Conservation (phyloP, 2,797 vertebrate species). For the Oreonectes daqikongensis region DNA sequence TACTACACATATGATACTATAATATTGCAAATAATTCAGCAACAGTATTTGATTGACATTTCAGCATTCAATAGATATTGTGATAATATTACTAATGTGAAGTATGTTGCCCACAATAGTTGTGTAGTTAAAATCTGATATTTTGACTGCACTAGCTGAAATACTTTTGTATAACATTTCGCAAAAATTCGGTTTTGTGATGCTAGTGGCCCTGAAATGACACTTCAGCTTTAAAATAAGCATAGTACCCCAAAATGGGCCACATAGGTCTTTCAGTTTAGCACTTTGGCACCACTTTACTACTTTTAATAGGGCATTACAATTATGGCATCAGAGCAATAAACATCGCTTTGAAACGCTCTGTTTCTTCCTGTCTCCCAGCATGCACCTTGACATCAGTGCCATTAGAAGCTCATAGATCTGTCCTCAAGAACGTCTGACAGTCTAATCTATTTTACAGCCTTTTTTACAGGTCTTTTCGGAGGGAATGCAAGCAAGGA, state of each 20-base stretch:
- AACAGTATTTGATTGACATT: too few species aligned
- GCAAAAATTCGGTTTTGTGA: neutral
- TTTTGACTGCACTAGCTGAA: too few species aligned
- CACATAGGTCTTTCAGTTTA: neutral
- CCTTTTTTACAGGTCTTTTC: conserved; percentile 55
- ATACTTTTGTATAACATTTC: neutral
- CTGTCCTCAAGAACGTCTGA: conserved; percentile 62
- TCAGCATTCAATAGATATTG: too few species aligned
- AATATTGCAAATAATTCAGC: too few species aligned
- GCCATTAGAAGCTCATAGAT: conserved; percentile 61
- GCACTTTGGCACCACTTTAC: conserved; percentile 25
- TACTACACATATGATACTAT: too few species aligned
- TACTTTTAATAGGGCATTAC: conserved; percentile 48
- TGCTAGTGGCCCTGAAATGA: neutral
- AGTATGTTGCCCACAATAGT: too few species aligned
- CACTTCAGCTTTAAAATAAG: neutral
- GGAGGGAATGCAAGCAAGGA: conserved; percentile 57
- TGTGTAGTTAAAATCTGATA: too few species aligned
- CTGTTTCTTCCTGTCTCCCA: conserved; percentile 43
- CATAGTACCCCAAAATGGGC: neutral
- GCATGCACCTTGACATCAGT: conserved; percentile 54
- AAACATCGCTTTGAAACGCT: conserved; percentile 45
- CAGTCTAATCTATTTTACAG: conserved; percentile 64
- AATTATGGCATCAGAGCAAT: conserved; percentile 47
- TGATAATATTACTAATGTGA: too few species aligned